These are phyloP conservation scores for Pyrrhosoma nymphula DNA, from an alignment of 2,888 invertebrate genomes.

Conservation along the genomic window DNA sequence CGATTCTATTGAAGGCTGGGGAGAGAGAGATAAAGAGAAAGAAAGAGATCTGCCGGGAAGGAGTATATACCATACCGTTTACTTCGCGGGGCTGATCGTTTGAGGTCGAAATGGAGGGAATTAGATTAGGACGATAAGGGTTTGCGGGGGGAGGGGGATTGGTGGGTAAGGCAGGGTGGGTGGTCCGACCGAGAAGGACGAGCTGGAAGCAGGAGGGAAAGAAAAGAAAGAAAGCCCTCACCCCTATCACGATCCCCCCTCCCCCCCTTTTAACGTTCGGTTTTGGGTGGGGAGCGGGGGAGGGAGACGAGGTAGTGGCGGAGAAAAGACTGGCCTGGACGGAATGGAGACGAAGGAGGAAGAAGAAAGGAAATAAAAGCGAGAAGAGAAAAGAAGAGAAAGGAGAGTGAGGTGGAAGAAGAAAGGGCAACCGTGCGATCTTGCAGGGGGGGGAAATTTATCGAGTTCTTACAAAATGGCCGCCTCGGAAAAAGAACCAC, in stretches of 20 bases:
- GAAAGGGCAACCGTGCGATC: not conserved
- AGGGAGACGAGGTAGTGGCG: not conserved
- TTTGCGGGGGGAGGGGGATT: not conserved
- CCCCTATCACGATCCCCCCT: not conserved
- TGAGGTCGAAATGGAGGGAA: constrained; percentile 52
- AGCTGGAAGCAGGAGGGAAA: not conserved
- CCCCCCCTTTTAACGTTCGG: not conserved
- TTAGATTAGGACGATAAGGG: constrained; percentile 62
- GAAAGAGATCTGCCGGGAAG: not conserved
- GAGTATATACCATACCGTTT: constrained; percentile 28
- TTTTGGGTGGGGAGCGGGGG: not conserved
- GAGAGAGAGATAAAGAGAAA: not conserved
- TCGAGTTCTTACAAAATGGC: constrained; percentile 21
- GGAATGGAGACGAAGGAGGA: not conserved
- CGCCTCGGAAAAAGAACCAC: not conserved
- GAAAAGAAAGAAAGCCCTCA: not conserved
- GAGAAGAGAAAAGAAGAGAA: not conserved
- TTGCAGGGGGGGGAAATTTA: not conserved
- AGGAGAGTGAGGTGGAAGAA: not conserved
- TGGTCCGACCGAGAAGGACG: not conserved
- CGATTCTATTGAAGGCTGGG: not conserved
- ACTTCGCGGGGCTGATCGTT: constrained; percentile 34
- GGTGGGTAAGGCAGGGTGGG: not conserved
- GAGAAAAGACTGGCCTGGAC: not conserved
- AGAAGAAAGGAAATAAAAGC: not conserved